Conservation (phyloP, 2,888 invertebrate species). For the Slavum lentiscoides region DNA sequence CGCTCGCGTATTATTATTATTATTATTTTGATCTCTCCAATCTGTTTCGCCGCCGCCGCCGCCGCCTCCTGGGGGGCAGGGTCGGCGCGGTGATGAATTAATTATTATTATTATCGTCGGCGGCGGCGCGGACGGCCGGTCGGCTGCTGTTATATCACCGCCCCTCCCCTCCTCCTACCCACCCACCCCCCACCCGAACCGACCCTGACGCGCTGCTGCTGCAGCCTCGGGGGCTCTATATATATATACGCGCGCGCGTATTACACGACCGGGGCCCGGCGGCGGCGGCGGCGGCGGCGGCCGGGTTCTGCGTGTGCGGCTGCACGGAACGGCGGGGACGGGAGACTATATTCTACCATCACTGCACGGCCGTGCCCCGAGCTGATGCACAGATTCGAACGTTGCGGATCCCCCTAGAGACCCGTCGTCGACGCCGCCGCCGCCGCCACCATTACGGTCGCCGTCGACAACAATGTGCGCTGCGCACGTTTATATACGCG, state of each 20-base stretch:
- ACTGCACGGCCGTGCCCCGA: background rate
- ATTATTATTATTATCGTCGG: slow-evolving; percentile 15
- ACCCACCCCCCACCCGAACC: too few species aligned
- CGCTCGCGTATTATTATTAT: background rate
- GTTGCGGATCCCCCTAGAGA: slow-evolving; percentile 32
- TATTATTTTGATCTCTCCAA: slow-evolving; percentile 52
- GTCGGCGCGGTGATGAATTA: background rate
- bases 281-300: background rate
- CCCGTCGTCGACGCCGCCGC: background rate
- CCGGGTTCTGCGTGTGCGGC: background rate
- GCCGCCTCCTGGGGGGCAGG: background rate
- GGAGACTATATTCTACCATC: too few species aligned
- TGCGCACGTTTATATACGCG: background rate
- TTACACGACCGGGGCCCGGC: slow-evolving; percentile 15
- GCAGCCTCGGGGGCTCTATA: too few species aligned
- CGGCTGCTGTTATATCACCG: background rate
- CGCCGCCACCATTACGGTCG: background rate
- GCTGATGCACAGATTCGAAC: slow-evolving; percentile 13
- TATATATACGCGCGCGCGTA: background rate
- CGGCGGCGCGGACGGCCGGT: background rate
- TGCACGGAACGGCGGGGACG: background rate
- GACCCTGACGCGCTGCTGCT: too few species aligned
- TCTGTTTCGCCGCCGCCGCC: slow-evolving; percentile 18
- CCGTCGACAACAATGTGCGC: background rate
- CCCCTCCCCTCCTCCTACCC: background rate